Evolutionary conservation across 2,113 vertebrate species (phyloP).

Genomic region (Zosterops lateralis): DNA sequence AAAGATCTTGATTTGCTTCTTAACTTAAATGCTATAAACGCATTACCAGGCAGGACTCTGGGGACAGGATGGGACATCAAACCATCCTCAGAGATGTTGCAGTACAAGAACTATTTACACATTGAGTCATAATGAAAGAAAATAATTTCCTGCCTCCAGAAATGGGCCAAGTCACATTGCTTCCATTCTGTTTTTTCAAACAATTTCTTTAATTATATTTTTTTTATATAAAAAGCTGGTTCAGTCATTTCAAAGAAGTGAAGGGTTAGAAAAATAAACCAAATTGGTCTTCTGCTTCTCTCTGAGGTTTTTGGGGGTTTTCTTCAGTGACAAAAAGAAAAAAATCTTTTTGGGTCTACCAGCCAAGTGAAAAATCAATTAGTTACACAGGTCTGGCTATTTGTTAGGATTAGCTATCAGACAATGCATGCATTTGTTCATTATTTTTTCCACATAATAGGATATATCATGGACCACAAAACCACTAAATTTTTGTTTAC

Average conservation of each 20-base stretch:
- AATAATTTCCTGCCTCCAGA: neutral
- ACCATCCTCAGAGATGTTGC: neutral
- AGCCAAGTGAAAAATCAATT: slow-evolving; percentile 18
- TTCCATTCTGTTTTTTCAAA: neutral
- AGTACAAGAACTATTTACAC: neutral
- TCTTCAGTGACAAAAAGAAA: neutral
- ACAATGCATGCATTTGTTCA: neutral
- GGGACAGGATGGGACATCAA: neutral
- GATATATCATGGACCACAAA: neutral
- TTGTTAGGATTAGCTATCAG: neutral
- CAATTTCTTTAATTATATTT: neutral
- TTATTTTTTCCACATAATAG: neutral
- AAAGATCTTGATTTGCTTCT: neutral
- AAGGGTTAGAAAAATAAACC: neutral
- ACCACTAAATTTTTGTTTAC: neutral
- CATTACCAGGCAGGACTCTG: neutral
- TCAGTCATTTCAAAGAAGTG: neutral
- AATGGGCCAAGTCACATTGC: rapidly evolving
- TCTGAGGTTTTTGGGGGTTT: neutral
- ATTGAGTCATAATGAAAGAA: neutral
- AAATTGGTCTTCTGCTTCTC: neutral
- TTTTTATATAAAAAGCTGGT: neutral
- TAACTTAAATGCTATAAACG: neutral
- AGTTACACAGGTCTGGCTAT: neutral
- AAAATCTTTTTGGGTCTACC: neutral